Base-by-base conservation (phyloP, 2,113 vertebrate genomes). In the Panthera tigris region DNA sequence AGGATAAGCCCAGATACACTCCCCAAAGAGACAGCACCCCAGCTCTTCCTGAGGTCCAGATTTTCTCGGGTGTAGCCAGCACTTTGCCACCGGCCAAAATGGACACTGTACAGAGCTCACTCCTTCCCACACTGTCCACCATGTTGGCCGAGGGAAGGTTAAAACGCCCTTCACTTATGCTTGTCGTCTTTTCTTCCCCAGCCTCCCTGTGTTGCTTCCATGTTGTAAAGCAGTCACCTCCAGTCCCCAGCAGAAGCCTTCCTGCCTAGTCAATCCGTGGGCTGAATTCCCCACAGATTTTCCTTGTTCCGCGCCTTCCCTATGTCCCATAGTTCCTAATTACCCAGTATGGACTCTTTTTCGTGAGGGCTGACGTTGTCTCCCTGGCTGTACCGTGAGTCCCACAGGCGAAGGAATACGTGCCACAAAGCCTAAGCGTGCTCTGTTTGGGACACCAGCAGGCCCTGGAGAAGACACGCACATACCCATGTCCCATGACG, bases 41-140 rank as follows among this genome's bases (percentile, higher is more conserved):
- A 66, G 21, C 33, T 63, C 55, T 27, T 3, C 16, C 3, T 4
- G 6, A 83, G 9, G 13, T 5, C 69, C 6, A 1, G 19, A 4
- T 18, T 48, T 29, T 4, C 33, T 19, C 0, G 4, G 11, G 8
- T 14, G 1, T 13, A 18, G 25, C 10, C 33, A 18, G 36, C 11
- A 1, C 18, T 7, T 5, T 4, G 68, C 29, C 19, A 15, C 18
- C 1, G 25, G 12, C 23, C 41, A 63, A 66, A 18, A n/a, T 3
- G n/a, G n/a, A 73, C 7, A 65, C 41, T 9, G 3, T 2, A 0
- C 31, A 25, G 15, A 0, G 12, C 31, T 36, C 41, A 9, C 18
- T 8, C 27, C 21, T 68, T 33, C 50, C 21, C 1, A 12, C 2
- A 0, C 1, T 7, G 1, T 66, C 55, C 13, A 7, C 6, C 10